Evolutionary conservation across 2,888 invertebrate species (phyloP), one percentile per base, ranked within the genome.

Genomic region (Eupithecia subumbrata): DNA sequence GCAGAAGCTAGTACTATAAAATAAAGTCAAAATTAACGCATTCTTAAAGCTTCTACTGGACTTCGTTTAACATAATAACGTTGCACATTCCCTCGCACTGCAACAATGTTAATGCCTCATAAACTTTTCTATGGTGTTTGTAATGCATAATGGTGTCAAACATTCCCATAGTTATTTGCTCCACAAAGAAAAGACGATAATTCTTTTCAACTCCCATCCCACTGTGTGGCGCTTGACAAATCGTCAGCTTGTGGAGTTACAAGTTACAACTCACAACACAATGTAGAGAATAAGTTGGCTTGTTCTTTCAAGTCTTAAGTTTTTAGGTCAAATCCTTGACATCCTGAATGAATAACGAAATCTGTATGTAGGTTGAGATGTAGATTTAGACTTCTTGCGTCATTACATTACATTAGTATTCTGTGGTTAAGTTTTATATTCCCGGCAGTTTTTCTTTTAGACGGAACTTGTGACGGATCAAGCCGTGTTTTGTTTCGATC

Each of bases 141-240:
- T 64, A 71, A 69, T 56, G 22, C 22, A 45, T 56, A 70, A 74
- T 74, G 43, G 48, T 45, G 75, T 78, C 60, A 71, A 70, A 69
- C 68, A 75, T 77, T 77, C 77, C 69, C 76, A 78, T 40, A 71
- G 45, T 69, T 74, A 74, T 76, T 77, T 52, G 67, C 72, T 56
- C 69, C 69, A 77, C 76, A 76, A 73, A 74, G 72, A 69, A 75
- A 71, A 74, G 63, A 69, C 63, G 11, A 72, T 78, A 63, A 52
- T 72, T 76, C 73, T 63, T 52, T 56, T 56, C 56, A 56, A 76
- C 78, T 74, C 74, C 63, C 70, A 56, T 48, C 48, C 73, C 34
- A 16, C 18, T 73, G 66, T 56, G 68, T 69, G 71, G 73, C 74
- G 70, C 67, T 75, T 80, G 76, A 79, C 75, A 74, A 78, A 79